These are phyloP conservation scores for Drusus annulatus DNA, from an alignment of 1,140 invertebrate species.

Conservation along the genomic window DNA sequence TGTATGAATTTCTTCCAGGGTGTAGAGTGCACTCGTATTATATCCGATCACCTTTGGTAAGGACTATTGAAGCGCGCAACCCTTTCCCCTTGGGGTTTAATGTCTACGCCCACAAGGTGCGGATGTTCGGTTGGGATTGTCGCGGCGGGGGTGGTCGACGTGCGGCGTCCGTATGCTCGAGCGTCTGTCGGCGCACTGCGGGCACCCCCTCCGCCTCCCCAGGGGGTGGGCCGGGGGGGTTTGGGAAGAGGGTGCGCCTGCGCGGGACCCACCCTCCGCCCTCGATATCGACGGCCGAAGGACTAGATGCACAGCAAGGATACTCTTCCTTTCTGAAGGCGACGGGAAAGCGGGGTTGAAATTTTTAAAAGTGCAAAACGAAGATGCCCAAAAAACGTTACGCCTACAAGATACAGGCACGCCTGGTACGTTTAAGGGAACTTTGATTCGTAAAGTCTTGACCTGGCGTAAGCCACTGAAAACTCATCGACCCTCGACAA, in stretches of 20 bases:
- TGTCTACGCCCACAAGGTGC: conserved; percentile 39
- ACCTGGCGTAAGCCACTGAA: too few relatives aligned
- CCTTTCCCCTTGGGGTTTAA: conserved; percentile 11
- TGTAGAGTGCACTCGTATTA: background rate
- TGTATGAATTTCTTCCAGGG: background rate
- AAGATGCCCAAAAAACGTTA: too few relatives aligned
- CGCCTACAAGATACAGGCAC: too few relatives aligned
- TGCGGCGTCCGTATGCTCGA: conserved; percentile 16
- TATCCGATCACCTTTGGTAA: conserved; percentile 19
- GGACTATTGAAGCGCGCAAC: conserved; percentile 26
- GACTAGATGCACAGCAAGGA: background rate
- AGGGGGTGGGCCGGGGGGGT: background rate
- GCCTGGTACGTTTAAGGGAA: too few relatives aligned
- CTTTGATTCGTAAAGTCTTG: too few relatives aligned
- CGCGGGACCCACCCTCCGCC: conserved; percentile 3
- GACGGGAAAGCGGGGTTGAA: background rate
- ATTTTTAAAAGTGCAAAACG: background rate
- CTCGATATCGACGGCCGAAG: conserved; percentile 39
- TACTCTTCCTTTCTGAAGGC: background rate
- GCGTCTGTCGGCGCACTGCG: conserved; percentile 46
- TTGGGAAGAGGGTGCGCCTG: background rate
- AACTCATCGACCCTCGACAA: too few relatives aligned
- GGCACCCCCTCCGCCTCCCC: background rate
- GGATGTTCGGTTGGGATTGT: background rate
- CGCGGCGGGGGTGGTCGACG: background rate